Conservation (phyloP, 2,888 invertebrate genomes). For the Tricholauxania praeusta region DNA sequence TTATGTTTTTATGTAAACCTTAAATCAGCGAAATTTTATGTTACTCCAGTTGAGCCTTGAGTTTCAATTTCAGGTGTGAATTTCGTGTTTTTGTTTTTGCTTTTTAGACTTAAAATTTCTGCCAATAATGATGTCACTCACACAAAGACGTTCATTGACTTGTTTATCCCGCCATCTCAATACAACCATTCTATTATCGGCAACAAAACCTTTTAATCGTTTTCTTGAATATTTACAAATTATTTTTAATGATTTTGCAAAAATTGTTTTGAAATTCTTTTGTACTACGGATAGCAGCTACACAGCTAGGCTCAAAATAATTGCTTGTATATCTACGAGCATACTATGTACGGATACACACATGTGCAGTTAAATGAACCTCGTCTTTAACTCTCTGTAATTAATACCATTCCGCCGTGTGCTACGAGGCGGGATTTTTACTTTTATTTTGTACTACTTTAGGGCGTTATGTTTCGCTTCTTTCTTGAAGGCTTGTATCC, state of each 20-base stretch:
- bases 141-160: slow-evolving; percentile 9
- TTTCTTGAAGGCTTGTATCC: too few relatives aligned
- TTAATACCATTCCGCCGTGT: too few relatives aligned
- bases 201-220: slow-evolving; percentile 34
- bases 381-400: too few relatives aligned
- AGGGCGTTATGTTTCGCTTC: too few relatives aligned
- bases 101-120: background rate
- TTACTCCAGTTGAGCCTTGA: too few relatives aligned
- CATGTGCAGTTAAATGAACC: too few relatives aligned
- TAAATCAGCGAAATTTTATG: too few relatives aligned
- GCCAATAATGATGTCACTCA: background rate
- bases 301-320: background rate
- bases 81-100: slow-evolving; percentile 22
- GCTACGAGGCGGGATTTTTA: too few relatives aligned
- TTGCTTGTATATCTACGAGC: background rate
- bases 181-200: slow-evolving; percentile 11
- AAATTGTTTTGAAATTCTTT: slow-evolving; percentile 44
- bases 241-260: slow-evolving; percentile 62
- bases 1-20: too few relatives aligned
- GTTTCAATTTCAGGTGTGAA: too few relatives aligned
- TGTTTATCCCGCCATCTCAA: slow-evolving; percentile 16
- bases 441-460: too few relatives aligned
- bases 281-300: background rate
- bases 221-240: slow-evolving; percentile 53
- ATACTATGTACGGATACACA: too few relatives aligned